Conservation (phyloP, 2,888 invertebrate genomes). For the Phorcus lineatus region DNA sequence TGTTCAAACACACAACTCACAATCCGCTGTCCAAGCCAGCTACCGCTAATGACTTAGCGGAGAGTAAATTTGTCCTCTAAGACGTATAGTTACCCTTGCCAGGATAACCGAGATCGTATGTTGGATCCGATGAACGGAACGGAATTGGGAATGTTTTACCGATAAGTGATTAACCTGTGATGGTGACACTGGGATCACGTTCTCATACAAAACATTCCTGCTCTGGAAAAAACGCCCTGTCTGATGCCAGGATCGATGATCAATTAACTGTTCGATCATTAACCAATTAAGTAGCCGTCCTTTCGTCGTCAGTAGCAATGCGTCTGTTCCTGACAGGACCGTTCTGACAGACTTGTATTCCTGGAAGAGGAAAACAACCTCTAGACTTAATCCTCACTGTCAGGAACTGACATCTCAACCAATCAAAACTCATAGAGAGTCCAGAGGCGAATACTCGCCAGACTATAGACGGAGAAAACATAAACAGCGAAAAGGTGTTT, state of each 20-base stretch:
- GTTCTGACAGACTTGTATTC: too few species aligned
- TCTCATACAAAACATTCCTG: background rate
- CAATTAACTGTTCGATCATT: slow-evolving; percentile 8
- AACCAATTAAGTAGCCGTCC: background rate
- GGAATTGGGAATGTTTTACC: background rate
- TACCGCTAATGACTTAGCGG: background rate
- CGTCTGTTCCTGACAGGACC: too few species aligned
- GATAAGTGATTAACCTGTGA: background rate
- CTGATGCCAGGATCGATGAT: background rate
- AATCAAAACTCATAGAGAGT: too few species aligned
- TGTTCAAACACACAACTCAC: background rate
- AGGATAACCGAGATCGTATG: background rate
- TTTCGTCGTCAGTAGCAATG: background rate
- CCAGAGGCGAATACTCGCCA: too few species aligned
- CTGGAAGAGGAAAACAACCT: too few species aligned
- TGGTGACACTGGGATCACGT: background rate
- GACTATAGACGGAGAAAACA: too few species aligned
- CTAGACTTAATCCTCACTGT: too few species aligned
- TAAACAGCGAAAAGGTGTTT: too few species aligned
- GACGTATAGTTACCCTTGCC: background rate
- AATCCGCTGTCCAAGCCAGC: background rate
- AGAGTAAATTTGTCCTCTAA: background rate
- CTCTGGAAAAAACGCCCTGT: background rate
- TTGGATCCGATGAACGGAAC: background rate
- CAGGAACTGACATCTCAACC: too few species aligned